A percentile compares a stretch with the other conserved stretches of the same genome.
These are phyloP conservation scores for Lepidochitona cinerea DNA, from an alignment of 2,888 invertebrate genomes.

Conservation along the genomic window DNA sequence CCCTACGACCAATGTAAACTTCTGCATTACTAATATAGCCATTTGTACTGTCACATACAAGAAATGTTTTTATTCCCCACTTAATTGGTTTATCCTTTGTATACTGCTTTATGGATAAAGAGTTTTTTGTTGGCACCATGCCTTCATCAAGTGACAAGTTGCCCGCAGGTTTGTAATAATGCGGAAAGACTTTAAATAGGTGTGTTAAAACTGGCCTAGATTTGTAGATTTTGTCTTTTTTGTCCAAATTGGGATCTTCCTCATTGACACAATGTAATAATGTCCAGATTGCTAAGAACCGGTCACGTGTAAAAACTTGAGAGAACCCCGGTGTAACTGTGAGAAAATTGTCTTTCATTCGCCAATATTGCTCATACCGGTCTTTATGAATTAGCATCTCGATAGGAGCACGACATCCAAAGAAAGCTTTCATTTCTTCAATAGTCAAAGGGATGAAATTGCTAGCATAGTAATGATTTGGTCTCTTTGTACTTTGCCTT, in stretches of 20 bases:
- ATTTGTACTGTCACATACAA: constrained; percentile 17
- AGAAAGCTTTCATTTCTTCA: constrained; percentile 26
- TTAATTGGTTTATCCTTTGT: constrained; percentile 21
- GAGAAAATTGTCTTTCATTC: constrained; percentile 16
- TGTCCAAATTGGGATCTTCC: constrained; percentile 15
- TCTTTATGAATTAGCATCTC: constrained; percentile 15
- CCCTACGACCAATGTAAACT: constrained; percentile 1
- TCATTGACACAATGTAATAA: constrained; percentile 28
- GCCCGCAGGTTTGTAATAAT: constrained; percentile 15
- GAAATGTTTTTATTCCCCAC: constrained; percentile 22
- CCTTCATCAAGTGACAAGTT: constrained; percentile 26
- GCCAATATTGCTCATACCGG: constrained; percentile 23
- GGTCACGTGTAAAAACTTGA: constrained; percentile 20
- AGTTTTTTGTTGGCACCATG: constrained; percentile 18
- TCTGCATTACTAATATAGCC: constrained; percentile 15
- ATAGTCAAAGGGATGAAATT: background rate
- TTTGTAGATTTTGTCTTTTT: constrained; percentile 27
- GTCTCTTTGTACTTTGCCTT: constrained; percentile 1
- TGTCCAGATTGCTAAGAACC: constrained; percentile 22
- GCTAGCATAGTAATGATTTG: constrained; percentile 14
- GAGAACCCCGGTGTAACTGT: constrained; percentile 22
- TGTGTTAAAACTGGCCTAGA: constrained; percentile 15
- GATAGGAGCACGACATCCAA: constrained; percentile 20
- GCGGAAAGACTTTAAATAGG: constrained; percentile 16
- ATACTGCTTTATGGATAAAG: constrained; percentile 20